Conservation (phyloP, 2,797 vertebrate genomes). For the Paedocypris micromegethes region DNA sequence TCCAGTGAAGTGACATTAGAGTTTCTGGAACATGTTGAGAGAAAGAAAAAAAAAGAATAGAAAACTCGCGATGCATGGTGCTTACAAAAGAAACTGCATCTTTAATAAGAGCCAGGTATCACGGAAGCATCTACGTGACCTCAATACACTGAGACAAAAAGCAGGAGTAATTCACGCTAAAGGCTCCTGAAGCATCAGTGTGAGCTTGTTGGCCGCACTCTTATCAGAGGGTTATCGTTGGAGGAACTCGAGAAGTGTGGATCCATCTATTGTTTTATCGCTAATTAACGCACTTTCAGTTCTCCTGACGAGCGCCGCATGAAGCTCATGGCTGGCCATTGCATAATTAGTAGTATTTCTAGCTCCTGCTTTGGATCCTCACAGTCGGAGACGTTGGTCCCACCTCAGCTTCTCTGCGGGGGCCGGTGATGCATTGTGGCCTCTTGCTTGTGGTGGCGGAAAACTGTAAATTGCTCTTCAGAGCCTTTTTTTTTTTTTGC, state of each 20-base stretch:
- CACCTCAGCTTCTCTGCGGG: conserved; percentile 13
- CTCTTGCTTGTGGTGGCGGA: conserved; percentile 2
- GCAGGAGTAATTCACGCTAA: background rate
- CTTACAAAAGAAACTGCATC: no score
- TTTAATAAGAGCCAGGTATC: no score
- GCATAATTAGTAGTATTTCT: conserved; percentile 33
- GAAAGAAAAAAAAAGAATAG: no score
- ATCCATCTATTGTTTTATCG: conserved; percentile 61
- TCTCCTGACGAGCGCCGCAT: conserved; percentile 30
- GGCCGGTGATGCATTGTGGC: conserved; percentile 1
- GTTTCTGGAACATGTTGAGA: no score
- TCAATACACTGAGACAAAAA: background rate
- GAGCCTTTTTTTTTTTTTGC: conserved; percentile 18
- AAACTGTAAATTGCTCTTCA: conserved; percentile 27
- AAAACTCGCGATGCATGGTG: no score
- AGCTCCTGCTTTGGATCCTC: conserved; percentile 41
- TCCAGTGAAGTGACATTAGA: no score
- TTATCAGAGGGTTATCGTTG: conserved; percentile 55
- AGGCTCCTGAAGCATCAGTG: no score
- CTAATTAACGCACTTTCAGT: conserved; percentile 57
- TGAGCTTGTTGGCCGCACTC: conserved; percentile 40
- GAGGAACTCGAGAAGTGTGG: conserved; percentile 46
- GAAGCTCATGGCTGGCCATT: conserved; percentile 12
- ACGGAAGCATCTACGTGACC: background rate
- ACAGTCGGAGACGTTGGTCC: conserved; percentile 31